Evolutionary conservation across 2,888 invertebrate genomes (phyloP), one percentile per base, ranked within the genome.

Genomic region (Athalia cordata): DNA sequence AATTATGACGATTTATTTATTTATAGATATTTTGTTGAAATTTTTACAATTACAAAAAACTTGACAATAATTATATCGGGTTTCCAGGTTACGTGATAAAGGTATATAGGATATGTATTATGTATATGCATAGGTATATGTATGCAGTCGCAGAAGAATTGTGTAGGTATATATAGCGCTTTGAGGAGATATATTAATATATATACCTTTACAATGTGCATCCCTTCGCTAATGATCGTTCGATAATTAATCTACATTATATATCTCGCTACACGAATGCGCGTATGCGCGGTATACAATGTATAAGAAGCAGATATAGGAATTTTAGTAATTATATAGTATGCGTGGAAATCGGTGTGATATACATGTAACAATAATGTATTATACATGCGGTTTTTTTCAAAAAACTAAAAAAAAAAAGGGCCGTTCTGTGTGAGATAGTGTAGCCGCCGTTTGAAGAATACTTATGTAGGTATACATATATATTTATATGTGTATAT

Each of bases 321-420:
- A 29, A 29, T 29, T 29, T 2, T 29, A 29, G 29, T 29, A 29
- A 29, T 29, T 29, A 2, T 29, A 29, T 29, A 29, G 29, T 29
- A 29, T 29, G 29, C 29, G 29, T 29, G 2, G 29, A 29, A 29
- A 29, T 29, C 29, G 29, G 2, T 29, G 29, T 29, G 29, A 29
- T 29, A 29, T 29, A 29, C 29, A 29, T 59, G 45, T 50, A 62
- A 62, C 61, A 75, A 61, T 62, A 75, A 75, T 64, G 75, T 75
- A 75, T 75, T 8, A 43, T n/a, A n/a, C n/a, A n/a, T 75, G 75
- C 75, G 75, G 75, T 75, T 75, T 75, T 61, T 75, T 64, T 62
- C n/a, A n/a, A 64, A 75, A 75, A 75, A 62, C 62, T 47, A 45
- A 64, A 45, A 55, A 8, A 55, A 68, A 55, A 9, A 45, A 7